Percentiles rank a stretch among this genome's conserved stretches.
phyloP scores from a whole-genome alignment of 2,113 vertebrate species.

The Osmerus mordax region DNA sequence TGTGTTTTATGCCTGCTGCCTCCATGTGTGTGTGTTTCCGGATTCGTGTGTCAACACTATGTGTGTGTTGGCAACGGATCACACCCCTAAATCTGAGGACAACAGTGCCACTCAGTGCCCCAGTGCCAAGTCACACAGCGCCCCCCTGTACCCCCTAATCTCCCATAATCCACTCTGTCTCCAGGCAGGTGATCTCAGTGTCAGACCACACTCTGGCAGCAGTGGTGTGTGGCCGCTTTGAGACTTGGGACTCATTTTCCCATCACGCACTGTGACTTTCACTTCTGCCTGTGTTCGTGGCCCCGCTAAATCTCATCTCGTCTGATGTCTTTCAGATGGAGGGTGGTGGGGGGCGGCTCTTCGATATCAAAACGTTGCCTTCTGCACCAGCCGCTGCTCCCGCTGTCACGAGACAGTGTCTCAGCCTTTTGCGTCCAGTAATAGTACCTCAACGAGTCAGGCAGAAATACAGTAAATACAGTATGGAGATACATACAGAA shows the following conservation, averaged over 20 bases:
- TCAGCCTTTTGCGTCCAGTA: too few relatives aligned
- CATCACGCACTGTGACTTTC: constrained; percentile 42
- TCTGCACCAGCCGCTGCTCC: background rate
- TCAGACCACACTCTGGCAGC: constrained; percentile 33
- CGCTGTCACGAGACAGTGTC: too few relatives aligned
- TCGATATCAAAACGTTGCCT: background rate
- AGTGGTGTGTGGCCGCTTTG: constrained; percentile 38
- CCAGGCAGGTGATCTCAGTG: constrained; percentile 64
- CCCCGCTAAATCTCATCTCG: background rate
- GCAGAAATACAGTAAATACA: too few relatives aligned
- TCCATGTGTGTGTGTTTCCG: constrained; percentile 20
- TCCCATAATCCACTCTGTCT: constrained; percentile 68
- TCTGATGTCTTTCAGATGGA: background rate
- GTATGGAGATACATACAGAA: too few relatives aligned
- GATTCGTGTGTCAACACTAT: constrained; percentile 45
- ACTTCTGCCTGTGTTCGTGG: constrained; percentile 13
- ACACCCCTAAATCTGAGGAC: constrained; percentile 54
- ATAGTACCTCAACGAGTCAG: too few relatives aligned
- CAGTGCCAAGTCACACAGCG: constrained; percentile 62
- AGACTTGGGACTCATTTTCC: constrained; percentile 52
- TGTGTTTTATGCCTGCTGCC: constrained; percentile 13
- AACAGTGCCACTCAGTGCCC: constrained; percentile 17
- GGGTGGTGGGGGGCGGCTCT: background rate
- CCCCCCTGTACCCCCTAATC: constrained; percentile 50
- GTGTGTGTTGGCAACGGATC: constrained; percentile 47